Base-by-base conservation (phyloP, 2,888 invertebrate genomes). In the Eristalinus aeneus region DNA sequence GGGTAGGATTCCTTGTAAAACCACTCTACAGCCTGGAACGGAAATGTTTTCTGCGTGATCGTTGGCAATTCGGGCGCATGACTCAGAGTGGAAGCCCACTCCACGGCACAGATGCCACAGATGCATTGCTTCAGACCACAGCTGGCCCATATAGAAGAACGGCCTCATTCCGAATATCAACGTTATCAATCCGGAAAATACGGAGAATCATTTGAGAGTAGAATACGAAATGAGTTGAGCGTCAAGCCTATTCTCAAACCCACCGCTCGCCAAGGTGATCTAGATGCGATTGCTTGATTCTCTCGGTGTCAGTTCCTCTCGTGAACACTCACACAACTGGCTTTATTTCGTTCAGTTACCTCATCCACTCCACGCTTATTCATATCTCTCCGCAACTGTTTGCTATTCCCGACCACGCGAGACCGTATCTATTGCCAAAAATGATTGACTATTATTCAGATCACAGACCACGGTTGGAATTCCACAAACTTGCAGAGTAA, bases 381-480 rank as follows among this genome's bases (percentile, higher is more conserved):
- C 56, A 56, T 23, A 56, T 56, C 23, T 23, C 56, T 16, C 2
- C 16, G 22, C 56, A 23, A 22, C 56, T 56, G 56, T 1, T 56
- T 56, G 9, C 23, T 56, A 56, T 56, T 56, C 56, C 56, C 56
- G 23, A 3, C 56, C 22, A 22, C 23, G 23, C 56, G 56, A 22
- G 23, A 27, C 23, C 23, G 56, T 23, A 56, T 56, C 56, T 56
- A 22, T 23, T 12, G 56, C 39, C 63, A 46, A 61, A 20, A 71
- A 58, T 36, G 67, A 63, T 23, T 56, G 22, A 22, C 56, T 12
- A 22, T 56, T 67, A 82, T 82, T 83, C 78, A 68, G 78, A 83
- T 73, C 83, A 83, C 82, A 77, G 4, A n/a, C 34, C 63, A n/a
- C 0, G 6, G 20, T 31, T 73, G 73, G 74, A 74, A 80, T 80